Evolutionary conservation across 2,113 vertebrate species (phyloP), one percentile per base, ranked within the genome.

Genomic region (Eublepharis macularius): DNA sequence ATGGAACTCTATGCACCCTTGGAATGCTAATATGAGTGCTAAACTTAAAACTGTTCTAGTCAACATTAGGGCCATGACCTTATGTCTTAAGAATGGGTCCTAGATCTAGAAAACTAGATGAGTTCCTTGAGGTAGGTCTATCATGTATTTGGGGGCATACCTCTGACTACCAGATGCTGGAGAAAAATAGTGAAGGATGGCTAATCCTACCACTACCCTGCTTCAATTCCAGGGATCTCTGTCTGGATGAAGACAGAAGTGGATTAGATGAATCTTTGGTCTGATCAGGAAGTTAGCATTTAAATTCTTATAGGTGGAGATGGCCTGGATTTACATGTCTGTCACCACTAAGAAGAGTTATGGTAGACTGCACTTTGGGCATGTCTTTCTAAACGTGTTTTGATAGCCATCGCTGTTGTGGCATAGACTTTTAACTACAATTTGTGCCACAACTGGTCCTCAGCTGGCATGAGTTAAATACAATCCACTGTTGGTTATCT

Each of bases 401-500:
- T 41, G 45, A 51, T 36, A 49, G 39, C 10, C 66, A 10, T 32
- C 41, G 32, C 34, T 47, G 39, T 24, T 80, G 68, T 24, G 79
- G 51, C 36, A 85, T 47, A 85, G 13, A 21, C 68, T 72, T 43
- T 29, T 36, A 79, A 45, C 76, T 60, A 14, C 29, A n/a, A 85
- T 34, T 39, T 36, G 1, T 57, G 66, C 66, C 41, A n/a, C n/a
- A n/a, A n/a, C n/a, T n/a, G n/a, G n/a, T n/a, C n/a, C n/a, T n/a
- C n/a, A n/a, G n/a, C n/a, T 82, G n/a, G 36, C 34, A 12, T 43
- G 32, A 70, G 65, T 24, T 85, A 7, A 60, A 34, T 29, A 41
- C n/a, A 34, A 68, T 17, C 34, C 6, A 77, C 32, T 76, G 34
- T 91, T 95, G 91, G 93, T 94, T 95, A 94, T 96, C 93, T 96